A percentile compares a stretch with the other conserved stretches of the same genome.
Evolutionary conservation across 2,113 vertebrate genomes (phyloP).

Genomic region (Anarrhichthys ocellatus): DNA sequence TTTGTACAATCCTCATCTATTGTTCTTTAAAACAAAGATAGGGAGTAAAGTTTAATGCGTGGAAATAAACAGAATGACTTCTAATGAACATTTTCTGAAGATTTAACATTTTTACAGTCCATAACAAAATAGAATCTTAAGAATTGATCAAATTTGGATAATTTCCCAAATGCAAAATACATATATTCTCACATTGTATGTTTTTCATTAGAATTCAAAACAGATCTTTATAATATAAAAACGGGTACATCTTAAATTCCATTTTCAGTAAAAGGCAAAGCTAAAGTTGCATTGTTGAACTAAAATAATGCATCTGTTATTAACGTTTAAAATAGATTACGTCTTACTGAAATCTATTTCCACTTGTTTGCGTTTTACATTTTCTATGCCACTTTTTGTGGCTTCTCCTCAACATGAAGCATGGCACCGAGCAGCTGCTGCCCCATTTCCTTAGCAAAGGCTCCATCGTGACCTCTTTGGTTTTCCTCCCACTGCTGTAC

Average conservation of each 20-base stretch:
- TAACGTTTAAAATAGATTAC: not conserved
- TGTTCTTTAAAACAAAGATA: not conserved
- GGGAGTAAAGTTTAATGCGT: not conserved
- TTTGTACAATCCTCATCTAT: not conserved
- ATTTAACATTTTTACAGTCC: not conserved
- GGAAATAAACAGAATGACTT: not conserved
- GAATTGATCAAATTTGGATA: not conserved
- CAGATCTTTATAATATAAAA: not conserved
- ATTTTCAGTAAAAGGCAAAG: not conserved
- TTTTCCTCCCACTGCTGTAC: conserved; percentile 7
- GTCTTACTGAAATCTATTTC: not conserved
- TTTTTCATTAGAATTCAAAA: conserved; percentile 1
- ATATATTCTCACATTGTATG: not conserved
- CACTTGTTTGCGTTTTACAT: not conserved
- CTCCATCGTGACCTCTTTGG: conserved; percentile 30
- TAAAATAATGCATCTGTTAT: not conserved
- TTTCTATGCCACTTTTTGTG: conserved; percentile 5
- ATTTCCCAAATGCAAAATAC: not conserved
- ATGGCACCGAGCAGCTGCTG: conserved; percentile 19
- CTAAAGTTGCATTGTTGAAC: not conserved
- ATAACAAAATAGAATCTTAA: not conserved
- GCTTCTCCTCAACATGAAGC: conserved; percentile 2
- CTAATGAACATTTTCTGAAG: not conserved
- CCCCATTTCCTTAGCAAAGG: conserved; percentile 19
- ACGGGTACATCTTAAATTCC: not conserved